phyloP scores from a whole-genome alignment of 2,888 invertebrate species.

The Gortyna flavago region DNA sequence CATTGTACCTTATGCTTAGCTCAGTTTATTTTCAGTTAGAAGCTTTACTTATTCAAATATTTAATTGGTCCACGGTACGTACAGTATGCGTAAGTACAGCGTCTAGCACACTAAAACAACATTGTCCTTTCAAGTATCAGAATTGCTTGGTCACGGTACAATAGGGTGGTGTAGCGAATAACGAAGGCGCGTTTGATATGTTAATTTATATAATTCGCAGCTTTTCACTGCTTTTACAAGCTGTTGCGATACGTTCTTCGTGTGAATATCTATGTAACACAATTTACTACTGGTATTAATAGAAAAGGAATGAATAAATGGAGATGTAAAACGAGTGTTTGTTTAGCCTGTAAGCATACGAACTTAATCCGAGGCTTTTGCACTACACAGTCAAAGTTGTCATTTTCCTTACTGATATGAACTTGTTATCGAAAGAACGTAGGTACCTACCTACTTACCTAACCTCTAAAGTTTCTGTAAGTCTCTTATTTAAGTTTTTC shows the following conservation, averaged over 20 bases:
- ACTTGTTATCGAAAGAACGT: background rate
- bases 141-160: slow-evolving; percentile 61
- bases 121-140: slow-evolving; percentile 67
- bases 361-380: background rate
- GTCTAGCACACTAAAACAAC: slow-evolving; percentile 4
- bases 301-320: slow-evolving; percentile 38
- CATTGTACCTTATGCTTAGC: background rate
- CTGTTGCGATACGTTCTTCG: slow-evolving; percentile 70
- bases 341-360: background rate
- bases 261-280: slow-evolving; percentile 64
- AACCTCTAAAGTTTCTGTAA: background rate
- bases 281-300: slow-evolving; percentile 58
- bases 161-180: slow-evolving; percentile 79
- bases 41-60: background rate
- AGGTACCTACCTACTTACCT: too few relatives aligned
- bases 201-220: slow-evolving; percentile 85
- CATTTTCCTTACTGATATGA: background rate
- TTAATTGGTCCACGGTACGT: background rate
- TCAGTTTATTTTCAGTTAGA: background rate
- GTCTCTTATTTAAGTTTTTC: background rate
- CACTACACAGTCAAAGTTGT: background rate
- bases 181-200: slow-evolving; percentile 87
- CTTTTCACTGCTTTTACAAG: slow-evolving; percentile 83
- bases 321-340: slow-evolving; percentile 13
- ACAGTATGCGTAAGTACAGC: background rate